phyloP scores from a whole-genome alignment of 2,113 vertebrate genomes.

The Gallinago media region DNA sequence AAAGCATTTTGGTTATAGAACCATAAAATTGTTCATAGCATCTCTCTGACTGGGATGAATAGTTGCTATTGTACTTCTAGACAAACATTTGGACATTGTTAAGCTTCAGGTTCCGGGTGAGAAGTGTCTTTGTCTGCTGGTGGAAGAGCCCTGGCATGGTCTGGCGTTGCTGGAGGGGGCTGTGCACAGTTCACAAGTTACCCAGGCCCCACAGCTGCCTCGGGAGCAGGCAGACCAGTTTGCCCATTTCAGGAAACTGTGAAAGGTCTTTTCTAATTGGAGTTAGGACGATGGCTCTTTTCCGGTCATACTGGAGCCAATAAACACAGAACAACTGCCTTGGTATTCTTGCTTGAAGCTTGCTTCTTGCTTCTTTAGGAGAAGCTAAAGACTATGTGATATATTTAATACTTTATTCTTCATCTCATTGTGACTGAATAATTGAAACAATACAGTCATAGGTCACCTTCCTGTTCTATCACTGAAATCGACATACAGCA shows the following conservation, averaged over 20 bases:
- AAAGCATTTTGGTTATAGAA: not conserved
- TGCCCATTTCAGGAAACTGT: not conserved
- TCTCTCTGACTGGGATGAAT: not conserved
- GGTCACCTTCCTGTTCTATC: conserved; percentile 1
- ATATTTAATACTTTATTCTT: not conserved
- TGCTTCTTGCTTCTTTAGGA: not conserved
- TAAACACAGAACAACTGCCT: not conserved
- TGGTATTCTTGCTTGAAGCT: not conserved
- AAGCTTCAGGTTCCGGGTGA: not conserved
- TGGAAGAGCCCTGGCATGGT: not conserved
- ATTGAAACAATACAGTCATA: not conserved
- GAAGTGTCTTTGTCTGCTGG: not conserved
- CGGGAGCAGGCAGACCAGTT: not conserved
- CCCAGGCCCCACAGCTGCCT: conserved; percentile 3
- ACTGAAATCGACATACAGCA: not conserved
- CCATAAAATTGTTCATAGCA: not conserved
- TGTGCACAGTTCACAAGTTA: not conserved
- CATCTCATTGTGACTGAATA: not conserved
- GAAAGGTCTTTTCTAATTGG: not conserved
- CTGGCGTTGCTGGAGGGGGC: not conserved
- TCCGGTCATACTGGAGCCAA: not conserved
- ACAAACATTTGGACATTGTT: not conserved
- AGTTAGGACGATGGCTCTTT: not conserved
- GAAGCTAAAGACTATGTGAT: not conserved
- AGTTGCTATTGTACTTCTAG: not conserved